These are phyloP conservation scores for Patiria pectinifera DNA, from an alignment of 53 echinoderm and acorn worm genomes.

Conservation along the genomic window DNA sequence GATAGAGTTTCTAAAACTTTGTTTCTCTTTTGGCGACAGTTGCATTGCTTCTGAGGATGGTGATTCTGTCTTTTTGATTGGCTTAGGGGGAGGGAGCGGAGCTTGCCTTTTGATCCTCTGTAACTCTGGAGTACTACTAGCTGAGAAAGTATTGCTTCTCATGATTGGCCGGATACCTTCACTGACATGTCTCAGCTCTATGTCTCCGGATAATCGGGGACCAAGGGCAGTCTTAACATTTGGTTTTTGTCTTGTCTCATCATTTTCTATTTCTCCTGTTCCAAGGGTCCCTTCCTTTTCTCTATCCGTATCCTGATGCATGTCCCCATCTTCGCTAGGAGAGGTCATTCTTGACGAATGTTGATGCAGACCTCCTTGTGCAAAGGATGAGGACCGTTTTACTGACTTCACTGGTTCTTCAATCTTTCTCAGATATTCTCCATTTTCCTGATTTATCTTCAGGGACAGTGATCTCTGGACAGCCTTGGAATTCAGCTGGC, in stretches of 20 bases:
- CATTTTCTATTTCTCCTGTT: neutral
- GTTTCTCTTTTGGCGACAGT: constrained; percentile 36
- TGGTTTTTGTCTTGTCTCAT: neutral
- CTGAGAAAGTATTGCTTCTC: constrained; percentile 83
- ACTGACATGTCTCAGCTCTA: constrained; percentile 20
- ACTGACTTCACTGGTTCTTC: constrained; percentile 28
- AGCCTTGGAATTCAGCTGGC: neutral
- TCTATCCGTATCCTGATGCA: neutral
- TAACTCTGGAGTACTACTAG: constrained; percentile 38
- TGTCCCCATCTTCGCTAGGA: neutral
- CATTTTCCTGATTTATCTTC: constrained; percentile 30
- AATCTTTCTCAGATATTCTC: constrained; percentile 31
- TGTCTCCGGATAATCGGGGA: constrained; percentile 31
- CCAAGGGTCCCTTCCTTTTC: constrained; percentile 8
- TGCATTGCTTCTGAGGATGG: constrained; percentile 2
- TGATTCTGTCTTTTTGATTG: constrained; percentile 42
- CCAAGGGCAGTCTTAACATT: constrained; percentile 39
- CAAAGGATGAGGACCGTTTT: constrained; percentile 44
- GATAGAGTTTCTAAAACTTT: constrained; percentile 39
- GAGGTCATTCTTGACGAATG: neutral
- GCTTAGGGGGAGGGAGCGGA: constrained; percentile 80
- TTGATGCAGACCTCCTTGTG: neutral
- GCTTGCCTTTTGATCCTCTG: constrained; percentile 66
- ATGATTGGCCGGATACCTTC: constrained; percentile 14
- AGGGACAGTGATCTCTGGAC: constrained; percentile 42